Conservation (phyloP, 2,888 invertebrate genomes). For the Mesochorus sp. region DNA sequence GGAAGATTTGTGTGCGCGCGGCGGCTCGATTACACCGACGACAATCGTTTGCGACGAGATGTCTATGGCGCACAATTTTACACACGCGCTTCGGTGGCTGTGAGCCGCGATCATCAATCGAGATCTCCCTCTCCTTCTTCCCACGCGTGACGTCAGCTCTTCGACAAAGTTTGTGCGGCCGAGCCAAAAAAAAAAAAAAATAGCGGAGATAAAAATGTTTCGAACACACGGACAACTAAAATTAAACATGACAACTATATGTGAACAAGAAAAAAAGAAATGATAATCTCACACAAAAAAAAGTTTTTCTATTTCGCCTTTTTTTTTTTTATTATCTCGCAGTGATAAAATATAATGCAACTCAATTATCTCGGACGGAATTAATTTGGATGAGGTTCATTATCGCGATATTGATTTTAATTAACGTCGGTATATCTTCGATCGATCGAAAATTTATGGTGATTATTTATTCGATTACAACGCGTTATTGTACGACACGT, state of each 20-base stretch:
- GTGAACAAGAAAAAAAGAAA: neutral
- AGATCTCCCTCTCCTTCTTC: neutral
- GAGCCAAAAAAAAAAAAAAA: neutral
- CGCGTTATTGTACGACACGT: too few relatives aligned
- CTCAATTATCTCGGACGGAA: too few relatives aligned
- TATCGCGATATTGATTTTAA: too few relatives aligned
- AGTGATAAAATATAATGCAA: too few relatives aligned
- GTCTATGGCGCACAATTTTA: slow-evolving; percentile 18
- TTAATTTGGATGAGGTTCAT: too few relatives aligned
- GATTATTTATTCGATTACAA: too few relatives aligned
- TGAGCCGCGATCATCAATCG: slow-evolving; percentile 17
- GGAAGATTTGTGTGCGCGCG: slow-evolving; percentile 25
- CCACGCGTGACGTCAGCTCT: slow-evolving; percentile 11
- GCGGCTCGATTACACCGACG: slow-evolving; percentile 33
- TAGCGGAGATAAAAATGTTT: neutral
- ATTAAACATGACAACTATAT: too few relatives aligned
- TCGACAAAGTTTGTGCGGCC: neutral
- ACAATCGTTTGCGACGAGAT: slow-evolving; percentile 23
- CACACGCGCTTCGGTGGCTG: slow-evolving; percentile 7
- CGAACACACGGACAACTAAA: neutral
- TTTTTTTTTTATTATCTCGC: too few relatives aligned
- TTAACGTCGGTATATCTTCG: too few relatives aligned
- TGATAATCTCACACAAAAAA: neutral
- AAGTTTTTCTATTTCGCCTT: neutral
- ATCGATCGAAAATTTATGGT: too few relatives aligned